These are phyloP conservation scores for Dasysyrphus albostriatus DNA, from an alignment of 2,888 invertebrate genomes.

Conservation along the genomic window DNA sequence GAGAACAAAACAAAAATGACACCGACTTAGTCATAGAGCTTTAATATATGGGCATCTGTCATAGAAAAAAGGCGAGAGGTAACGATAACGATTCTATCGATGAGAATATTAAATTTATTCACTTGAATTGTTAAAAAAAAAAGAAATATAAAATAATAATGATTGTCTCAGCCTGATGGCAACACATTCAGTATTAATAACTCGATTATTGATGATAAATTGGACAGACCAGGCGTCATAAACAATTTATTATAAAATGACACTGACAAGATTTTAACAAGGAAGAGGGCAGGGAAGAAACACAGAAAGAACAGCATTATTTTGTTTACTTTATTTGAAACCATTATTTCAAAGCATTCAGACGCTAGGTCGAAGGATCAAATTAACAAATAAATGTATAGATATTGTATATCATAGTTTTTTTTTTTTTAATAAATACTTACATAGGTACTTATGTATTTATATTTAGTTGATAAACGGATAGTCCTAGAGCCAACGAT, in stretches of 20 bases:
- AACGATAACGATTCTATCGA: slow-evolving; percentile 38
- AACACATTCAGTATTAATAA: slow-evolving; percentile 57
- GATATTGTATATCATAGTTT: too few relatives aligned
- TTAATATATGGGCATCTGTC: slow-evolving; percentile 68
- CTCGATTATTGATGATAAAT: slow-evolving; percentile 57
- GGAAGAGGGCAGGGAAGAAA: not conserved
- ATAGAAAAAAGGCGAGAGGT: slow-evolving; percentile 18
- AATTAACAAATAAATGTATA: too few relatives aligned
- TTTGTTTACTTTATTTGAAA: not conserved
- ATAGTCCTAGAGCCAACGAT: too few relatives aligned
- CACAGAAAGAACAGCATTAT: not conserved
- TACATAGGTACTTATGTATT: too few relatives aligned
- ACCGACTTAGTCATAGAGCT: slow-evolving; percentile 53
- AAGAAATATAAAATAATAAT: slow-evolving; percentile 32
- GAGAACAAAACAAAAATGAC: slow-evolving; percentile 43
- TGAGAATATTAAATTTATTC: slow-evolving; percentile 50
- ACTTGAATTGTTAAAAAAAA: slow-evolving; percentile 36
- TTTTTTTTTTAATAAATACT: too few relatives aligned
- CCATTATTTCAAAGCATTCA: not conserved
- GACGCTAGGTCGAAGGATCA: too few relatives aligned
- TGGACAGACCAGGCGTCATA: slow-evolving; percentile 38
- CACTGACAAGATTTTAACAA: slow-evolving; percentile 15
- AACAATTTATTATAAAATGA: slow-evolving; percentile 38
- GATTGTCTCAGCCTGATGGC: slow-evolving; percentile 52
- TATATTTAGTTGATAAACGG: too few relatives aligned